phyloP scores from a whole-genome alignment of 2,797 vertebrate genomes.

The Pagetopsis macropterus region DNA sequence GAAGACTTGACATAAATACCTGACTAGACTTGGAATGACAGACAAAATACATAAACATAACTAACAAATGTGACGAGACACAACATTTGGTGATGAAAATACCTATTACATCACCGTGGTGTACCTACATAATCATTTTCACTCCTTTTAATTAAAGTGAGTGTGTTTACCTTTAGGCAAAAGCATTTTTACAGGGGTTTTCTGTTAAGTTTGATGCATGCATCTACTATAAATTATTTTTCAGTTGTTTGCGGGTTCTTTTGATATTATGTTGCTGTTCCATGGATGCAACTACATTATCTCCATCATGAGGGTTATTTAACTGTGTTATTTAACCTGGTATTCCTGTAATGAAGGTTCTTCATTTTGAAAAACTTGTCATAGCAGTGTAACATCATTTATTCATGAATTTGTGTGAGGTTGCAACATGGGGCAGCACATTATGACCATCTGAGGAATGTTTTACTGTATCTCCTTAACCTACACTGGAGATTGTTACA shows the following conservation, averaged over 20 bases:
- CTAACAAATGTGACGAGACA: no score
- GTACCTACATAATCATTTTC: constrained; percentile 9
- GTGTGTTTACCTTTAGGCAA: constrained; percentile 9
- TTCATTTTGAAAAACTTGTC: constrained; percentile 6
- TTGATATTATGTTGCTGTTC: constrained; percentile 18
- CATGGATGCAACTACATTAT: constrained; percentile 8
- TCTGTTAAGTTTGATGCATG: constrained; percentile 12
- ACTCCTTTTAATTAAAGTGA: constrained; percentile 42
- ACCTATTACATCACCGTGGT: constrained; percentile 22
- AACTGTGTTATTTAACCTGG: not conserved
- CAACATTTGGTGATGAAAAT: constrained; percentile 15
- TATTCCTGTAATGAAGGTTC: not conserved
- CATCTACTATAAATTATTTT: not conserved
- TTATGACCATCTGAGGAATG: constrained; percentile 9
- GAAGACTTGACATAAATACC: no score
- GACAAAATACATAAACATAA: no score
- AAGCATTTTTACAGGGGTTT: constrained; percentile 15
- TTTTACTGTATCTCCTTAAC: constrained; percentile 10
- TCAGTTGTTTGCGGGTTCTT: constrained; percentile 1
- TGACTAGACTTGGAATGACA: no score
- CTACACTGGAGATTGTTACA: constrained; percentile 39
- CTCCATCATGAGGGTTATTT: constrained; percentile 9
- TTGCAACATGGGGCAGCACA: constrained; percentile 1
- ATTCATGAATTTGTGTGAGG: constrained; percentile 10
- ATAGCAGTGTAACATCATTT: not conserved